Conservation (phyloP, 2,797 vertebrate genomes). For the Neostethus bicornis region DNA sequence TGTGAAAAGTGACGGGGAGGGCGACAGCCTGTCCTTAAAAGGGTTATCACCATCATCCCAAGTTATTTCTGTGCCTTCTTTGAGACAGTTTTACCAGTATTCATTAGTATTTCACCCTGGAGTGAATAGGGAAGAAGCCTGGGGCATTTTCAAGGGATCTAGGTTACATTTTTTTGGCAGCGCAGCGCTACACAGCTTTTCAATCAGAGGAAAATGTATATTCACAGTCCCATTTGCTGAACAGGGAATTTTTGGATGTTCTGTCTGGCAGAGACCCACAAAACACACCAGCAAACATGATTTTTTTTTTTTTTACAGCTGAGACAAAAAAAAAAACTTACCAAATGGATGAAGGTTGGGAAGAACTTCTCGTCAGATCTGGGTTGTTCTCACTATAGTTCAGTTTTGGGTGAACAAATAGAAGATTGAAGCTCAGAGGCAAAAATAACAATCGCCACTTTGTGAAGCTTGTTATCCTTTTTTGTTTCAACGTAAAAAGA, state of each 20-base stretch:
- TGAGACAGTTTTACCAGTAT: conserved; percentile 32
- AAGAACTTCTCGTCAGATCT: conserved; percentile 8
- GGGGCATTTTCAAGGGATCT: conserved; percentile 44
- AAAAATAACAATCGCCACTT: conserved; percentile 28
- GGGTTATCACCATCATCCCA: conserved; percentile 32
- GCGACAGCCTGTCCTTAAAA: conserved; percentile 47
- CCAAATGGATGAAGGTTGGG: conserved; percentile 22
- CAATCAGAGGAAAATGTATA: conserved; percentile 30
- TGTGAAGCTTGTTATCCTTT: not conserved
- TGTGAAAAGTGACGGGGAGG: conserved; percentile 46
- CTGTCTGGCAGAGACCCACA: not conserved
- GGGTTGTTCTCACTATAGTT: conserved; percentile 6
- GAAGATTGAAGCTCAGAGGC: conserved; percentile 2
- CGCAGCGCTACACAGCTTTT: conserved; percentile 20
- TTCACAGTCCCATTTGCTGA: conserved; percentile 25
- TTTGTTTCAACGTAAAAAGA: conserved; percentile 30
- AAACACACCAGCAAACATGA: not conserved
- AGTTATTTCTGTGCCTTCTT: conserved; percentile 42
- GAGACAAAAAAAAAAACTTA: conserved; percentile 39
- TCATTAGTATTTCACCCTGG: conserved; percentile 44
- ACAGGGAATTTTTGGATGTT: conserved; percentile 2
- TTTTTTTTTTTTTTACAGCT: not conserved
- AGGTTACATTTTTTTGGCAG: conserved; percentile 35
- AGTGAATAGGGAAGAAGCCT: conserved; percentile 44
- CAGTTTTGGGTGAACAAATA: conserved; percentile 15